phyloP scores from a whole-genome alignment of 2,888 invertebrate genomes.

The Octonoba sinensis region DNA sequence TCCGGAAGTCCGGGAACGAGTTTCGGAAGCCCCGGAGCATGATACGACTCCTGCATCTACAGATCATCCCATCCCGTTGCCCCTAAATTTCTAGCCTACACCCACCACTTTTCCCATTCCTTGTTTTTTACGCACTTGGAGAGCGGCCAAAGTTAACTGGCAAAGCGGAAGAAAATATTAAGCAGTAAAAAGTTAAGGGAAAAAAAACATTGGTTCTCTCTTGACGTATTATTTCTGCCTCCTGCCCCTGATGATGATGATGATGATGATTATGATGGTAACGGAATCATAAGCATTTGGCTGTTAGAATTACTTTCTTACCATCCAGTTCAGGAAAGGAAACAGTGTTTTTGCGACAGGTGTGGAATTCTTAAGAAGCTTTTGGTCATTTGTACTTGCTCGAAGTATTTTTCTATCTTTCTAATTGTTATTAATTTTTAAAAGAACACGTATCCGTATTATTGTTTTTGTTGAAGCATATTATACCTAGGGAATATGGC shows the following conservation, averaged over 20 bases:
- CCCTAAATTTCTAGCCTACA: slow-evolving; percentile 37
- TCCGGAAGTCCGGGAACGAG: slow-evolving; percentile 54
- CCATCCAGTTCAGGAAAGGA: slow-evolving; percentile 16
- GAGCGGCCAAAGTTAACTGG: slow-evolving; percentile 34
- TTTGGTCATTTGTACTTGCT: slow-evolving; percentile 29
- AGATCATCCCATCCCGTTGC: slow-evolving; percentile 35
- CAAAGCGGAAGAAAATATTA: slow-evolving; percentile 13
- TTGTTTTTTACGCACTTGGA: slow-evolving; percentile 21
- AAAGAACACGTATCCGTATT: no score
- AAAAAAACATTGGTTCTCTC: slow-evolving; percentile 22
- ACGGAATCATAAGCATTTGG: slow-evolving; percentile 60
- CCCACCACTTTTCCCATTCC: slow-evolving; percentile 19
- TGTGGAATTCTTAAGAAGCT: slow-evolving; percentile 53
- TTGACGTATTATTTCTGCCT: slow-evolving; percentile 52
- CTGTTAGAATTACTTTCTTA: slow-evolving; percentile 8
- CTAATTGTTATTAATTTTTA: no score
- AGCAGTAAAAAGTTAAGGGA: slow-evolving; percentile 22
- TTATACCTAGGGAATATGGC: no score
- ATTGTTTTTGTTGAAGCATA: no score
- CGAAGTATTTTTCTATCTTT: no score
- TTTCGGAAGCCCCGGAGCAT: slow-evolving; percentile 55
- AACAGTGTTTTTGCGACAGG: slow-evolving; percentile 31
- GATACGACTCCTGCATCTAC: slow-evolving; percentile 43
- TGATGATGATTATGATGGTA: slow-evolving; percentile 59
- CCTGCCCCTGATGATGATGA: slow-evolving; percentile 26